A percentile compares a stretch with the other conserved stretches of the same genome.
phyloP scores from a whole-genome alignment of 2,113 vertebrate species.

The Elephantulus edwardii region DNA sequence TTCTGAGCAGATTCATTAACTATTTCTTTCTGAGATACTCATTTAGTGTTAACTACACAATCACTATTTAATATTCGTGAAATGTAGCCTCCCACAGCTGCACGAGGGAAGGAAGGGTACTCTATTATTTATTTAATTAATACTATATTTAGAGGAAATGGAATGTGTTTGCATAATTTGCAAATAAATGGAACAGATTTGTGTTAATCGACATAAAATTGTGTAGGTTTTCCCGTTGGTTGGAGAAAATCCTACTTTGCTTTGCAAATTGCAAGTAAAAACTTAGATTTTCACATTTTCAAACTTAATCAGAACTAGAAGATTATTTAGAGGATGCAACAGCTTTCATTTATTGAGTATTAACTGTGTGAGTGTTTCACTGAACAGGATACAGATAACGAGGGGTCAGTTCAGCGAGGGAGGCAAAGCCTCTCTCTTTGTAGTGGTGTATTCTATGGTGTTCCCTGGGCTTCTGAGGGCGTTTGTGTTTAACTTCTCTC shows the following conservation, averaged over 20 bases:
- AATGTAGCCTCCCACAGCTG: background rate
- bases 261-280: conserved; percentile 16
- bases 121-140: conserved; percentile 60
- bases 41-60: conserved; percentile 63
- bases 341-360: background rate
- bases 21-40: conserved; percentile 39
- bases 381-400: fast-evolving
- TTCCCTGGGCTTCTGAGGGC: background rate
- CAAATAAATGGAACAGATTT: conserved; percentile 34
- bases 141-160: conserved; percentile 60
- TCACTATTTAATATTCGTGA: conserved; percentile 63
- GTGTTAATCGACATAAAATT: conserved; percentile 47
- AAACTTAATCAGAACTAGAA: background rate
- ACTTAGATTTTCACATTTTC: background rate
- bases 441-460: background rate
- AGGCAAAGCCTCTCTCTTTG: background rate
- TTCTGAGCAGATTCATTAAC: conserved; percentile 47
- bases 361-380: background rate
- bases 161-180: conserved; percentile 65
- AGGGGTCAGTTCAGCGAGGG: background rate
- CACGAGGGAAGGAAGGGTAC: background rate
- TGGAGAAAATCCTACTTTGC: conserved; percentile 6
- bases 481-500: background rate
- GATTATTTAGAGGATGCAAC: background rate
- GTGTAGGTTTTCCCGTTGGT: background rate